phyloP scores from a whole-genome alignment of 1,140 invertebrate species.

The Musca domestica region DNA sequence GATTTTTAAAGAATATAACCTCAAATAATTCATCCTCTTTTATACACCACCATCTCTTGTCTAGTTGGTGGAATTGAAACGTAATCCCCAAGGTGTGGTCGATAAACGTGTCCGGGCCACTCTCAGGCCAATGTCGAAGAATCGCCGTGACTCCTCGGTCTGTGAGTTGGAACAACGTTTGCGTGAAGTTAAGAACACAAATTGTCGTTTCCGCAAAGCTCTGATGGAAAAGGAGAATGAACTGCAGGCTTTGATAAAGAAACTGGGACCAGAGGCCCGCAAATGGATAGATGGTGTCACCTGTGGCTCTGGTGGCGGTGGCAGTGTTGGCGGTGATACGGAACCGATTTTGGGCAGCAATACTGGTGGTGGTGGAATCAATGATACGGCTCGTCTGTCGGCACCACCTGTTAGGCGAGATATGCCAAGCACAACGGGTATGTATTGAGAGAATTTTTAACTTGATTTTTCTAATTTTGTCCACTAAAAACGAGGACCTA shows the following conservation, averaged over 20 bases:
- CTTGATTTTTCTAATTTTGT: too few relatives aligned
- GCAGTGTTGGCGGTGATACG: slow-evolving; percentile 39
- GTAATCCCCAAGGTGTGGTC: slow-evolving; percentile 81
- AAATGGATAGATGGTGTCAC: slow-evolving; percentile 52
- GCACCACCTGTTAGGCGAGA: slow-evolving; percentile 48
- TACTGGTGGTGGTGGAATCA: slow-evolving; percentile 23
- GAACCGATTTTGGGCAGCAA: slow-evolving; percentile 45
- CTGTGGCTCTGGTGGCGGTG: slow-evolving; percentile 32
- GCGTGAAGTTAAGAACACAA: slow-evolving; percentile 73
- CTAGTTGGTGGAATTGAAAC: slow-evolving; percentile 81
- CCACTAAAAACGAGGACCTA: too few relatives aligned
- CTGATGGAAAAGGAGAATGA: slow-evolving; percentile 78
- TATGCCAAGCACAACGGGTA: slow-evolving; percentile 53
- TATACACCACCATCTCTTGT: slow-evolving; percentile 29
- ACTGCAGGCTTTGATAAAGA: slow-evolving; percentile 60
- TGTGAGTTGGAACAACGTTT: slow-evolving; percentile 75
- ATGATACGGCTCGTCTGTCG: slow-evolving; percentile 41
- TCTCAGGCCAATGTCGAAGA: slow-evolving; percentile 72
- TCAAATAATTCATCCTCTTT: background rate
- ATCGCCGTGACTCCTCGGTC: slow-evolving; percentile 66
- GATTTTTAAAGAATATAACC: background rate
- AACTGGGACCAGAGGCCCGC: slow-evolving; percentile 49
- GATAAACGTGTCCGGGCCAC: slow-evolving; percentile 78
- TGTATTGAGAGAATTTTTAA: too few relatives aligned
- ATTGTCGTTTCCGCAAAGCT: slow-evolving; percentile 74